Evolutionary conservation across 2,888 invertebrate genomes (phyloP), one percentile per base, ranked within the genome.

Genomic region (Alloplasta piceator): DNA sequence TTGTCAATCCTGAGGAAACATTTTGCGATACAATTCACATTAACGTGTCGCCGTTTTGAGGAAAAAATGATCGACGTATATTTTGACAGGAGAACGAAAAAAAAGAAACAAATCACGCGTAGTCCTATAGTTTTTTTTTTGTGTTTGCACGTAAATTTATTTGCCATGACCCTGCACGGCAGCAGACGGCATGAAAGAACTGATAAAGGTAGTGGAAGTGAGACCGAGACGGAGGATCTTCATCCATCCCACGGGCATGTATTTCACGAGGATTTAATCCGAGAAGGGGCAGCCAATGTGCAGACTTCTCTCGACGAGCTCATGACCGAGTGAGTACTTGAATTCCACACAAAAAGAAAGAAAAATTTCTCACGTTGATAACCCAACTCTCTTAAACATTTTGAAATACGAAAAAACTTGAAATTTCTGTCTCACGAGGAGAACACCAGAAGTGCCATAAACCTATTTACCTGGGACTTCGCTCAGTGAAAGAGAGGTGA

Each of bases 171-270:
- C 86, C 83, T 88, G 88, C 88, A 89, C 87, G 89, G 86, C 85
- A 87, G 86, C 90, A 91, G 91, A 88, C 90, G 91, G 88, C 92
- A 91, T 86, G 92, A 92, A 89, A 93, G 94, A 89, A 91, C 89
- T 85, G 91, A 91, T 89, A 93, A 94, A 89, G 94, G 94, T 90
- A 94, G 94, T 90, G 94, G 95, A 92, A 95, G 95, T 92, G 95
- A 96, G 93, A 96, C 96, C 92, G 96, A 96, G 92, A 96, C 96
- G 83, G 96, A 96, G 92, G 96, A 96, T 86, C 89, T 91, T 84
- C 90, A 91, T 83, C 87, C 90, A 85, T 83, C 88, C 82, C 89
- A 89, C 84, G 90, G 87, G 87, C 91, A 91, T 84, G 91, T 90
- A 83, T 91, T 89, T 84, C 90, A 90, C 83, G 89, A 88, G 85